Conservation (phyloP, 30 jellyfish, hydroid and myxozoan species). For the Hydractinia echinata region DNA sequence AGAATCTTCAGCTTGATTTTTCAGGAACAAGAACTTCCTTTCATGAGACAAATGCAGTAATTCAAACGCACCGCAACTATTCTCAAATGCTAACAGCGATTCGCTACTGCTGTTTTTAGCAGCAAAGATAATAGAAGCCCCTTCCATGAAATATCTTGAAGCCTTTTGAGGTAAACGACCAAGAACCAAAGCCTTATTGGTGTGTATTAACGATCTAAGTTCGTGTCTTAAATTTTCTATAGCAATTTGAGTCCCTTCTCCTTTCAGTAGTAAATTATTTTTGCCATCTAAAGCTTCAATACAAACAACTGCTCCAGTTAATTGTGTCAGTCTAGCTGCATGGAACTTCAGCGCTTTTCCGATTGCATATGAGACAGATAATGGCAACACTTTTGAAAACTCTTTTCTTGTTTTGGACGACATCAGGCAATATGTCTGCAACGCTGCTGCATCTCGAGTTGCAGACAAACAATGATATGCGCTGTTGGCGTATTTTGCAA, state of each 20-base stretch:
- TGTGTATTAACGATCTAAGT: constrained; percentile 42
- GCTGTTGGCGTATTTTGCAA: constrained; percentile 21
- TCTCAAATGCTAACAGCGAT: constrained; percentile 37
- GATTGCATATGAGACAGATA: constrained; percentile 40
- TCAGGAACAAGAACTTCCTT: constrained; percentile 34
- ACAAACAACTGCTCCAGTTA: constrained; percentile 57
- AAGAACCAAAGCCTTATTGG: constrained; percentile 62
- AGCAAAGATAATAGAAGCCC: constrained; percentile 48
- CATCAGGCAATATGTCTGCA: constrained; percentile 30
- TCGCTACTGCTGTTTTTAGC: background rate
- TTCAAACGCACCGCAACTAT: constrained; percentile 63
- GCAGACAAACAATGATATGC: constrained; percentile 58
- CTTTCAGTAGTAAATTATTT: background rate
- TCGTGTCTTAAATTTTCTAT: constrained; percentile 53
- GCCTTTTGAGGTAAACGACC: constrained; percentile 67
- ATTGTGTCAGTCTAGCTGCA: constrained; percentile 45
- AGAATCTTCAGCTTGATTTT: constrained; percentile 9
- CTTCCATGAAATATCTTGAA: constrained; percentile 79
- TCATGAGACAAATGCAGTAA: constrained; percentile 44
- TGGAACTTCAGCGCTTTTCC: constrained; percentile 64
- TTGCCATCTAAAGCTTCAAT: constrained; percentile 18
- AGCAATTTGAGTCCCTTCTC: constrained; percentile 49
- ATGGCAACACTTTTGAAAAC: constrained; percentile 38
- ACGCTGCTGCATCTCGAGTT: constrained; percentile 38
- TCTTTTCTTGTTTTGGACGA: constrained; percentile 10